Evolutionary conservation across 1,140 invertebrate genomes (phyloP), one percentile per base, ranked within the genome.

Genomic region (Drosophila eugracilis): DNA sequence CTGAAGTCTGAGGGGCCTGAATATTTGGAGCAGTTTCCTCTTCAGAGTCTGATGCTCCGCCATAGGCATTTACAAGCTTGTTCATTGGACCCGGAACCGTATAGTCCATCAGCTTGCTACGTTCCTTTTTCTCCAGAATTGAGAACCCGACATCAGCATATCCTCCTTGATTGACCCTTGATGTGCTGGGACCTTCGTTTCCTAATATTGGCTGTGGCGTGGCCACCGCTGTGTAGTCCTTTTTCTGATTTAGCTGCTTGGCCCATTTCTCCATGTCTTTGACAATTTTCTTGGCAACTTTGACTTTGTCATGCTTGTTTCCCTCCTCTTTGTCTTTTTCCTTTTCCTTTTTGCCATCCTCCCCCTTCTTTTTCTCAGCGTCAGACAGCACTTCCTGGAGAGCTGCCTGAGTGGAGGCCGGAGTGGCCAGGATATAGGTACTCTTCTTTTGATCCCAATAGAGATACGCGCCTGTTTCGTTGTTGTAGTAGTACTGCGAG

Each of bases 181-280:
- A 60, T 80, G 91, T 74, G 47, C 60, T 78, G 83, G 91, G 28
- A 67, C 83, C 67, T 17, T 73, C 70, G 14, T 39, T 52, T 5
- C 39, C 58, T 2, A 67, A 42, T 21, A 86, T 84, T 12, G 78
- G 78, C 26, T 90, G 85, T 17, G 74, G 84, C n/a, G 76, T 90
- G 6, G 90, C 85, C 7, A 91, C 84, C 0, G 65, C 60, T 4
- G 78, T 88, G 37, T 90, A 96, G 79, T 99, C 97, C 92, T 99
- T 99, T 92, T 98, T 98, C 88, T 99, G 98, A 92, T 99, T 99
- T 50, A 99, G 92, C 5, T 97, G 98, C 90, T 99, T 98, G 0
- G 98, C 98, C 99, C 99, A 99, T 83, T 91, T 95, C 80, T 97
- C 96, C 97, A 98, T 98, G 85, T 98, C 96, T 92, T 99, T 99